Evolutionary conservation across 2,888 invertebrate species (phyloP), one percentile per base, ranked within the genome.

Genomic region (Xestia ashworthii): DNA sequence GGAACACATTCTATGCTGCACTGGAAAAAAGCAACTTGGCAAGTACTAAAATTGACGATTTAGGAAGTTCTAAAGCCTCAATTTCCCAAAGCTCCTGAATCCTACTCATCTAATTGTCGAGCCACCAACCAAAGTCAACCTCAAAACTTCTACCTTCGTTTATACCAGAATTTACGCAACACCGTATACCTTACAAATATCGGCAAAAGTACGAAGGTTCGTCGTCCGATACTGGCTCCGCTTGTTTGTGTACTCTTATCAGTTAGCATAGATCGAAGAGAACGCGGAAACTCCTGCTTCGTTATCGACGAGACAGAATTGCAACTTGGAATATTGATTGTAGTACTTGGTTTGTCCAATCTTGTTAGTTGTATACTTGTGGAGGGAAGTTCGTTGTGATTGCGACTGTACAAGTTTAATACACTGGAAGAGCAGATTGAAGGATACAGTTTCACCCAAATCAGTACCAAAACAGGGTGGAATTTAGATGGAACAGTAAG

Each of bases 231-330:
- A 88, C 79, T 65, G 66, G 71, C 78, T 76, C 66, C 81, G 80
- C 67, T 81, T 87, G 87, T 90, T 89, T 87, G 83, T 85, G 76
- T 83, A 62, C 53, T 78, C 88, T 93, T 93, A 93, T 93, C 93
- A 90, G 87, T 78, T 82, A 88, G 82, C 90, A 89, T 83, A 89
- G 92, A 93, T 93, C 93, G 90, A 87, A 81, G 84, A 64, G 87
- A 90, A 93, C 88, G 89, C 91, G 93, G 93, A 92, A 93, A 93
- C 89, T 84, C 82, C 77, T 75, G 85, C 84, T 87, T 83, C 85
- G 88, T 89, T 92, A 92, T 92, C 91, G 83, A 84, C 74, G 78
- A 82, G 83, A 88, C 89, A 85, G 89, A 88, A 89, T 88, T 90
- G 87, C 90, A 87, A 90, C 85, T 89, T 85, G 71, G 82, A 86